These are phyloP conservation scores for Drosophila ficusphila DNA, from an alignment of 1,140 invertebrate genomes.

Conservation along the genomic window DNA sequence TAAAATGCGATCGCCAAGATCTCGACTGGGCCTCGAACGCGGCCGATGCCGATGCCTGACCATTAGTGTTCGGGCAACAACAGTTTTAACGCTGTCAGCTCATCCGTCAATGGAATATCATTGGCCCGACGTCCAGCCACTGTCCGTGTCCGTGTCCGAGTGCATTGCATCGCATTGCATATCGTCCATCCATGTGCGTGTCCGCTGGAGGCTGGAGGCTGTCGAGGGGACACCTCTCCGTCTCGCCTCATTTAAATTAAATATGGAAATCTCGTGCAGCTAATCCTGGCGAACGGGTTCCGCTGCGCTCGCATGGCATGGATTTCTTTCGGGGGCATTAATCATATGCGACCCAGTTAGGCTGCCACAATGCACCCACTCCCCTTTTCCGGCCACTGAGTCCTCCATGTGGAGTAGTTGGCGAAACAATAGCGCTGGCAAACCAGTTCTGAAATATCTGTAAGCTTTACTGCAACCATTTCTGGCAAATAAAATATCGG, in stretches of 20 bases:
- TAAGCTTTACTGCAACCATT: no score
- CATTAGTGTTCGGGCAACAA: slow-evolving; percentile 84
- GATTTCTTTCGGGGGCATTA: slow-evolving; percentile 64
- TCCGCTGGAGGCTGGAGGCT: slow-evolving; percentile 38
- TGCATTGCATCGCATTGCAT: neutral
- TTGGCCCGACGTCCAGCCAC: slow-evolving; percentile 78
- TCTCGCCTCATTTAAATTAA: slow-evolving; percentile 77
- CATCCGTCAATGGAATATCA: slow-evolving; percentile 84
- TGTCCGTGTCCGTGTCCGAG: slow-evolving; percentile 22
- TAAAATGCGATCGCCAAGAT: slow-evolving; percentile 64
- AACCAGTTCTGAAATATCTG: neutral
- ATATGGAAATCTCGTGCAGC: slow-evolving; percentile 82
- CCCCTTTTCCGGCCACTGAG: slow-evolving; percentile 4
- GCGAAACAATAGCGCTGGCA: neutral
- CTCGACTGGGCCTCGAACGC: slow-evolving; percentile 10
- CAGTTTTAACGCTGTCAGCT: slow-evolving; percentile 84
- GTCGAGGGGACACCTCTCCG: slow-evolving; percentile 9
- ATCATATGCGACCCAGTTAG: slow-evolving; percentile 70
- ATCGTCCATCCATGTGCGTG: slow-evolving; percentile 49
- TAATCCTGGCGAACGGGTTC: slow-evolving; percentile 76
- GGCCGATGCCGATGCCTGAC: slow-evolving; percentile 46
- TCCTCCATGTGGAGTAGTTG: neutral
- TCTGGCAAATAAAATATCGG: no score
- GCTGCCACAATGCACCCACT: slow-evolving; percentile 8
- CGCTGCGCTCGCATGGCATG: slow-evolving; percentile 38